These are phyloP conservation scores for Rhyacophila brunnea DNA, from an alignment of 1,140 invertebrate genomes.

Conservation along the genomic window DNA sequence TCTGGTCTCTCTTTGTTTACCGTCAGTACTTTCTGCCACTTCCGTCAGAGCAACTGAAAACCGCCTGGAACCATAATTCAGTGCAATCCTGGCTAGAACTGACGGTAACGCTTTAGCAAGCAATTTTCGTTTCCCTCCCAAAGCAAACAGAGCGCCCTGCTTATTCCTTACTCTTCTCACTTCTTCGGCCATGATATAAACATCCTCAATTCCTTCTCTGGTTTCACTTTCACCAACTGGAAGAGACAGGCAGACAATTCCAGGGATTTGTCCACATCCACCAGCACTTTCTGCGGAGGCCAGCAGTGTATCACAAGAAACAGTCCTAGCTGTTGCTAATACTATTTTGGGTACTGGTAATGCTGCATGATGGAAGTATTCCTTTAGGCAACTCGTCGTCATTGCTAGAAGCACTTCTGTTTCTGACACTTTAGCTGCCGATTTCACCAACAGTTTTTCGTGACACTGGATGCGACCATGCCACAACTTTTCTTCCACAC, in stretches of 20 bases:
- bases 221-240: conserved; percentile 54
- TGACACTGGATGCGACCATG: conserved; percentile 69
- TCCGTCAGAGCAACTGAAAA: conserved; percentile 73
- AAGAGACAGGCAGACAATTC: conserved; percentile 59
- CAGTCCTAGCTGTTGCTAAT: conserved; percentile 57
- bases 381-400: conserved; percentile 60
- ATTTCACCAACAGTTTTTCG: conserved; percentile 54
- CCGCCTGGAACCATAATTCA: conserved; percentile 69
- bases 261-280: conserved; percentile 53
- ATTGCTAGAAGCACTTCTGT: conserved; percentile 68
- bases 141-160: conserved; percentile 67
- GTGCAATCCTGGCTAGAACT: conserved; percentile 62
- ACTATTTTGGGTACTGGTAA: conserved; percentile 54
- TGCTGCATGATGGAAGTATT: conserved; percentile 60
- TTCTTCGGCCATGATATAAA: conserved; percentile 56
- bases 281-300: conserved; percentile 54
- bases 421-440: conserved; percentile 61
- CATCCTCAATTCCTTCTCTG: conserved; percentile 42
- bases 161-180: conserved; percentile 59
- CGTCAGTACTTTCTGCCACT: conserved; percentile 55
- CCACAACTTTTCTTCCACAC: conserved; percentile 74
- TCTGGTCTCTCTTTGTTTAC: conserved; percentile 46
- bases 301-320: conserved; percentile 46
- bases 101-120: conserved; percentile 67
- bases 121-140: conserved; percentile 67